Evolutionary conservation across 2,888 invertebrate species (phyloP).

Genomic region (Sabatieria punctata): DNA sequence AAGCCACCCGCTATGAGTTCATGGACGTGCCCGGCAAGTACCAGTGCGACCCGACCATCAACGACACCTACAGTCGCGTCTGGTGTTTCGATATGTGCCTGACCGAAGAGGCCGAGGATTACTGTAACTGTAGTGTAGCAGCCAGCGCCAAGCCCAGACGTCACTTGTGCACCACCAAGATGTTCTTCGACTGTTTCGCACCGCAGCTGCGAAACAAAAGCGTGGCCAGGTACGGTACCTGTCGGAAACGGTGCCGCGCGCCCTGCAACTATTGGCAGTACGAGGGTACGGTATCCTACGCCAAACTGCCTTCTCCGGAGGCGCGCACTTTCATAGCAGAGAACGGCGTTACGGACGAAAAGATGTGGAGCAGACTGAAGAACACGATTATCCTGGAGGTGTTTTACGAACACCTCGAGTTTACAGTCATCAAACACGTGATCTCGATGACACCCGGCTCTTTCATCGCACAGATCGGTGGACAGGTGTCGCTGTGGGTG

Average conservation of each 20-base stretch:
- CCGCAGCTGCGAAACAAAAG: neutral
- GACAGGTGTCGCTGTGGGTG: slow-evolving; percentile 20
- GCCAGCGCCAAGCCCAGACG: slow-evolving; percentile 16
- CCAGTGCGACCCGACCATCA: slow-evolving; percentile 15
- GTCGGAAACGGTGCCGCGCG: slow-evolving; percentile 15
- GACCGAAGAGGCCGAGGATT: slow-evolving; percentile 15
- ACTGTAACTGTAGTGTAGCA: slow-evolving; percentile 22
- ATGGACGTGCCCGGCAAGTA: slow-evolving; percentile 22
- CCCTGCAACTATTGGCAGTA: slow-evolving; percentile 24
- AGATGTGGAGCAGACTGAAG: slow-evolving; percentile 8
- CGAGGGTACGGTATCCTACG: slow-evolving; percentile 20
- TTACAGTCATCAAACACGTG: slow-evolving; percentile 22
- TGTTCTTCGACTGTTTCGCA: slow-evolving; percentile 17
- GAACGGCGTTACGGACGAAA: slow-evolving; percentile 9
- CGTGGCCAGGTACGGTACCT: neutral
- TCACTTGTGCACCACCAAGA: slow-evolving; percentile 17
- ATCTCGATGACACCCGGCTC: slow-evolving; percentile 20
- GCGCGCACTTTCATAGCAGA: neutral
- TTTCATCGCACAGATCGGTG: slow-evolving; percentile 24
- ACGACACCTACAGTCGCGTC: slow-evolving; percentile 17
- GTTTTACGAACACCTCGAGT: slow-evolving; percentile 19
- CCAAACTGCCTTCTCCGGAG: slow-evolving; percentile 18
- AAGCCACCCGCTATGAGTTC: slow-evolving; percentile 24
- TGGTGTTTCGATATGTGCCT: slow-evolving; percentile 14
- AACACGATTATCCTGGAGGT: slow-evolving; percentile 18